phyloP scores from a whole-genome alignment of 1,140 invertebrate genomes.

The Heterodera carotae region DNA sequence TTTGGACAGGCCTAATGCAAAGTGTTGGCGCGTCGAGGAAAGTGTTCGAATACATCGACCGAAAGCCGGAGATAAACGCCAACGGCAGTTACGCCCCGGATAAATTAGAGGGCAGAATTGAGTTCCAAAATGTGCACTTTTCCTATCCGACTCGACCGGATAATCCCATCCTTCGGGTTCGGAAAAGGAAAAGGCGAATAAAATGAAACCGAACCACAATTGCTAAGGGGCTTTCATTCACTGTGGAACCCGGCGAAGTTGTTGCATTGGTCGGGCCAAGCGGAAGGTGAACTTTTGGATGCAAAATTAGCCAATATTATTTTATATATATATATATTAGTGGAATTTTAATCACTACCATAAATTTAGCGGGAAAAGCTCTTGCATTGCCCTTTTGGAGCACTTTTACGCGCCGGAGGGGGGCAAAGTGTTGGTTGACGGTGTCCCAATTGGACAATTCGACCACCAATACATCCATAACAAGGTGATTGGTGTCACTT shows the following conservation, averaged over 20 bases:
- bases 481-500: slow-evolving; percentile 35
- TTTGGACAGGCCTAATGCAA: slow-evolving; percentile 67
- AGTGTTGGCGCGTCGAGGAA: slow-evolving; percentile 67
- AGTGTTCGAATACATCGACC: slow-evolving; percentile 67
- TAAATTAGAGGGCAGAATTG: slow-evolving; percentile 60
- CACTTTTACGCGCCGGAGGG: slow-evolving; percentile 66
- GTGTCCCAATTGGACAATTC: slow-evolving; percentile 63
- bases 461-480: slow-evolving; percentile 66
- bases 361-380: slow-evolving; percentile 66
- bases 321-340: no score
- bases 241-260: slow-evolving; percentile 66
- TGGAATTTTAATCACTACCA: not conserved
- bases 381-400: slow-evolving; percentile 67
- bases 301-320: not conserved
- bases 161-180: slow-evolving; percentile 72
- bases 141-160: slow-evolving; percentile 68
- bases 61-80: slow-evolving; percentile 62
- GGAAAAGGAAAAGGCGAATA: not conserved
- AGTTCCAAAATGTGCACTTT: slow-evolving; percentile 68
- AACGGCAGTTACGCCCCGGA: slow-evolving; percentile 44
- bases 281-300: slow-evolving; percentile 47
- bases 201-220: not conserved
- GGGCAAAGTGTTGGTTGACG: slow-evolving; percentile 66
- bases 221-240: slow-evolving; percentile 66
- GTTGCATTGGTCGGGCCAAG: slow-evolving; percentile 67